A percentile compares a stretch with the other conserved stretches of the same genome.
Evolutionary conservation across 2,797 vertebrate species (phyloP).

Genomic region (Gouania willdenowi): DNA sequence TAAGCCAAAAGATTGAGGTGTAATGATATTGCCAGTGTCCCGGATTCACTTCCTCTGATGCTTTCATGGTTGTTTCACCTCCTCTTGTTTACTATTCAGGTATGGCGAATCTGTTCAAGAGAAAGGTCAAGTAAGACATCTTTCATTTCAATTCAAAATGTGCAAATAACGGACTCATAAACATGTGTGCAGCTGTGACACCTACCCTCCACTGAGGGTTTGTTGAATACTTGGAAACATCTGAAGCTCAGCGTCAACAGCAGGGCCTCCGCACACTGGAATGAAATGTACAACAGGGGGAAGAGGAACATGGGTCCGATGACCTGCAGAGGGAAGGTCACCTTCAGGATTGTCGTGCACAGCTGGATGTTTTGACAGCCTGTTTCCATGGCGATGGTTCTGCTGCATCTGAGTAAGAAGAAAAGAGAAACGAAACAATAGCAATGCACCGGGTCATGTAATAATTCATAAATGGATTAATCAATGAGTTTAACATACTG

Average conservation of each 20-base stretch:
- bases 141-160: not conserved
- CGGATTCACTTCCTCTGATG: not conserved
- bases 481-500: too few species aligned
- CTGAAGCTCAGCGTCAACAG: conserved; percentile 72
- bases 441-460: too few species aligned
- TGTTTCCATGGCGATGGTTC: conserved; percentile 81
- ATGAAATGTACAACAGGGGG: conserved; percentile 78
- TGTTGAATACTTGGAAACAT: conserved; percentile 64
- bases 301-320: conserved; percentile 83
- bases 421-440: not conserved
- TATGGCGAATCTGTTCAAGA: conserved; percentile 21
- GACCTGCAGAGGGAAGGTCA: conserved; percentile 71
- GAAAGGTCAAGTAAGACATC: not conserved
- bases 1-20: too few species aligned
- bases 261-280: conserved; percentile 78
- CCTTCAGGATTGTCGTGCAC: conserved; percentile 78
- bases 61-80: conserved; percentile 4
- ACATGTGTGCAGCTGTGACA: too few species aligned
- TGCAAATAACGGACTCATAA: too few species aligned
- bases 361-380: conserved; percentile 86
- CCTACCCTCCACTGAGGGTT: too few species aligned
- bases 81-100: conserved; percentile 2
- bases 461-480: too few species aligned
- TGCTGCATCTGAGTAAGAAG: conserved; percentile 60
- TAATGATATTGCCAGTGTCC: not conserved